A percentile compares a stretch with the other conserved stretches of the same genome.
These are phyloP conservation scores for Cryptus armator DNA, from an alignment of 2,888 invertebrate genomes.

Conservation along the genomic window DNA sequence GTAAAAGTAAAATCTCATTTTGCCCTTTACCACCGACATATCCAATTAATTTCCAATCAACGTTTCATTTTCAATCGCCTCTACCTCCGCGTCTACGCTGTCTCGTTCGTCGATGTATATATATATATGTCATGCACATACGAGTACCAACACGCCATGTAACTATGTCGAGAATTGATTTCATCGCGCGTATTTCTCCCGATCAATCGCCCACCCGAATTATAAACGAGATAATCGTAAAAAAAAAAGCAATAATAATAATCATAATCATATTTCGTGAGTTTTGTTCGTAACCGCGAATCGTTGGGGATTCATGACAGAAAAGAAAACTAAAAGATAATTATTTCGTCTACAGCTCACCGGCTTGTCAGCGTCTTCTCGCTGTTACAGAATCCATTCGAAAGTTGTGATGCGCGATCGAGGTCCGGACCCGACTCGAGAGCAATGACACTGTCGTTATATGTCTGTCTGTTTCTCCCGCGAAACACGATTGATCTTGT, in stretches of 20 bases:
- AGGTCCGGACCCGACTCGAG: neutral
- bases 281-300: neutral
- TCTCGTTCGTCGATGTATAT: neutral
- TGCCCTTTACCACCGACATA: slow-evolving; percentile 21
- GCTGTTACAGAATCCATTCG: slow-evolving; percentile 9
- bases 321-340: neutral
- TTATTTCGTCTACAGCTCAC: neutral
- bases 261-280: neutral
- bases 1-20: neutral
- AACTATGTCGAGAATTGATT: slow-evolving; percentile 25
- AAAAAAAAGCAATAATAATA: neutral
- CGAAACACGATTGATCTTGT: neutral
- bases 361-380: neutral
- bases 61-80: slow-evolving; percentile 30
- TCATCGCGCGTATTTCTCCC: neutral
- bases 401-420: slow-evolving; percentile 5
- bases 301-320: neutral
- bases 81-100: neutral
- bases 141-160: neutral
- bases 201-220: neutral
- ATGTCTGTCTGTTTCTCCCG: neutral
- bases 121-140: too few species aligned
- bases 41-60: slow-evolving; percentile 46
- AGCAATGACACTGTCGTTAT: slow-evolving; percentile 13
- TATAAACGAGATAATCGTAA: neutral